Percentiles rank a stretch among this genome's conserved stretches.
Conservation (phyloP, 1,140 invertebrate genomes). For the Frieseomelitta varia region DNA sequence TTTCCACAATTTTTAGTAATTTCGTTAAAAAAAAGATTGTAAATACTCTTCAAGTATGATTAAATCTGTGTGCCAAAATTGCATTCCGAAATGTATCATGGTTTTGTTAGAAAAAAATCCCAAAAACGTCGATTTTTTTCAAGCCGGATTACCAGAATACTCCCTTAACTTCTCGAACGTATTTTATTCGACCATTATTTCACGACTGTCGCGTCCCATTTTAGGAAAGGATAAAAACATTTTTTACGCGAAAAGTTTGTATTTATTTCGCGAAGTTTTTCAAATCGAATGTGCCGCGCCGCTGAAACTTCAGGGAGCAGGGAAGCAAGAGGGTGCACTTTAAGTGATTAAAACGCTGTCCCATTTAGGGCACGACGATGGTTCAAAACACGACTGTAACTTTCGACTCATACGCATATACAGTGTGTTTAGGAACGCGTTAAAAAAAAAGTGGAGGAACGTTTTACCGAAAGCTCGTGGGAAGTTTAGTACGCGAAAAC, state of each 20-base stretch:
- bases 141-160: too few relatives aligned
- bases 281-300: not conserved
- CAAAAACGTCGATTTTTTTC: too few relatives aligned
- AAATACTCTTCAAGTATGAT: too few relatives aligned
- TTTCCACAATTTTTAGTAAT: too few relatives aligned
- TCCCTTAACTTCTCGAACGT: not conserved
- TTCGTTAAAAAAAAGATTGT: too few relatives aligned
- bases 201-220: not conserved
- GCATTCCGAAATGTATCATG: too few relatives aligned
- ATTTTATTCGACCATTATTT: not conserved
- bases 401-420: not conserved
- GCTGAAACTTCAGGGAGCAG: not conserved
- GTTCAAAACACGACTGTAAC: not conserved
- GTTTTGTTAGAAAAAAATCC: too few relatives aligned
- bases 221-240: not conserved
- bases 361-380: not conserved
- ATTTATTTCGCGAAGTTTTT: slow-evolving; percentile 6
- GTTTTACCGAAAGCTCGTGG: not conserved
- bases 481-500: not conserved
- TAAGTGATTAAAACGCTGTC: slow-evolving; percentile 15
- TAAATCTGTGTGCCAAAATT: too few relatives aligned
- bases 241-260: slow-evolving; percentile 1
- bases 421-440: not conserved
- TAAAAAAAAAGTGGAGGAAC: not conserved
- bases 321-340: not conserved